Percentiles rank a stretch among this genome's conserved stretches.
Evolutionary conservation across 2,888 invertebrate species (phyloP).

Genomic region (Diarsia rubi): DNA sequence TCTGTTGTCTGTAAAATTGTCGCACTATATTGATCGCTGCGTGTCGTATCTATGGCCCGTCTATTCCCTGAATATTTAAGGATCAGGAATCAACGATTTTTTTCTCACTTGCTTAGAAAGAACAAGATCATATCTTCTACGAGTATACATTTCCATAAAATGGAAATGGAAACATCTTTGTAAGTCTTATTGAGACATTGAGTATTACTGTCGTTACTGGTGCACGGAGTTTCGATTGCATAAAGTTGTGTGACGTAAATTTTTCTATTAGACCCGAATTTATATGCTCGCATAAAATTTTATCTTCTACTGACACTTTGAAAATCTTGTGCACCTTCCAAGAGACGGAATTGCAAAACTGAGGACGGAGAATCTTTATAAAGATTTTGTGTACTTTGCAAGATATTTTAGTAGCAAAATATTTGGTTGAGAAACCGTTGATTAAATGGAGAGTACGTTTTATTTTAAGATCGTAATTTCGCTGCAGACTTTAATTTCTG

Average conservation of each 20-base stretch:
- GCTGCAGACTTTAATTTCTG: conserved; percentile 46
- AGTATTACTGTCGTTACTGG: conserved; percentile 27
- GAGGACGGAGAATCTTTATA: conserved; percentile 30
- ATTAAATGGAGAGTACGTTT: conserved; percentile 35
- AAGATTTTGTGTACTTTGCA: conserved; percentile 33
- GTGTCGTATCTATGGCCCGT: too few species aligned
- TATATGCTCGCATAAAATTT: conserved; percentile 57
- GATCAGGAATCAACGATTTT: not conserved
- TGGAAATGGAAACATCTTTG: conserved; percentile 22
- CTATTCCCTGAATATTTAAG: not conserved
- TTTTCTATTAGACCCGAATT: conserved; percentile 58
- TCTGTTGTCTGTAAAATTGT: too few species aligned
- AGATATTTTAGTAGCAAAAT: conserved; percentile 47
- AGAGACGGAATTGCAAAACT: conserved; percentile 45
- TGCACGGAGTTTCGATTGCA: conserved; percentile 40
- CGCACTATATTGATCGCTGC: not conserved
- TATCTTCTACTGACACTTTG: conserved; percentile 51
- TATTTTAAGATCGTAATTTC: conserved; percentile 22
- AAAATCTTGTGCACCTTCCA: conserved; percentile 36
- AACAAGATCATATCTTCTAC: not conserved
- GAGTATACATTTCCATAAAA: conserved; percentile 33
- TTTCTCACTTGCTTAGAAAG: not conserved
- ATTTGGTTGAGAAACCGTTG: conserved; percentile 20
- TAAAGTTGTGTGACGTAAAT: conserved; percentile 49
- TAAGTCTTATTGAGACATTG: conserved; percentile 49